Base-by-base conservation (phyloP, 2,797 vertebrate species). In the Trachops cirrhosus region DNA sequence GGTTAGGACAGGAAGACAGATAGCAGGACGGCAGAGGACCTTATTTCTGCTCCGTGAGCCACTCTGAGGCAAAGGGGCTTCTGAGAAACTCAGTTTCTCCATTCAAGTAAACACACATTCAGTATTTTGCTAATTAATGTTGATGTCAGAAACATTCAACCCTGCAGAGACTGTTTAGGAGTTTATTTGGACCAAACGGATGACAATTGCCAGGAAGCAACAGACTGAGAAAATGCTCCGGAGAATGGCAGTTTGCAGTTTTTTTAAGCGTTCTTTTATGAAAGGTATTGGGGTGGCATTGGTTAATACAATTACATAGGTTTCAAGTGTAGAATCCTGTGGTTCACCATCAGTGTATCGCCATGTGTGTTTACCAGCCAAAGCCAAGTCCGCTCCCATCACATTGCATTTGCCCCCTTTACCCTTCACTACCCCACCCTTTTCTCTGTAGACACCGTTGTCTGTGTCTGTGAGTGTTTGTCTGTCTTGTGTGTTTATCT, bases 51-150 rank as follows among this genome's bases (percentile, higher is more conserved):
- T 39, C 19, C 32, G 24, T n/a, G n/a, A 77, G 62, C 79, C 54
- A 86, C 8, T 64, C 46, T 29, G 14, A 46, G 10, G 21, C 59
- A 86, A 82, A 89, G 70, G 77, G 39, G 48, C 37, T 70, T 71
- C 74, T 29, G 22, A 91, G 70, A 84, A 14, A 5, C 32, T 32
- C 39, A 85, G n/a, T 82, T 90, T 87, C 68, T 78, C 86, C 54
- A 62, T 48, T 39, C 52, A 80, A 92, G 34, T 37, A 85, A 89
- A 68, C 39, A 39, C 18, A 32, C 39, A 37, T 59, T 59, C 46
- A 71, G 73, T 59, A 5, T 78, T 7, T 74, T 57, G 73, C 21
- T 67, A 37, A 79, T 79, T 67, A 37, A 79, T 79, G 50, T 79
- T 54, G n/a, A 54, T 39, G 14, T 37, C 26, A 54, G n/a, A 54